phyloP scores from a whole-genome alignment of 2,888 invertebrate species.

The Machimus rusticus region DNA sequence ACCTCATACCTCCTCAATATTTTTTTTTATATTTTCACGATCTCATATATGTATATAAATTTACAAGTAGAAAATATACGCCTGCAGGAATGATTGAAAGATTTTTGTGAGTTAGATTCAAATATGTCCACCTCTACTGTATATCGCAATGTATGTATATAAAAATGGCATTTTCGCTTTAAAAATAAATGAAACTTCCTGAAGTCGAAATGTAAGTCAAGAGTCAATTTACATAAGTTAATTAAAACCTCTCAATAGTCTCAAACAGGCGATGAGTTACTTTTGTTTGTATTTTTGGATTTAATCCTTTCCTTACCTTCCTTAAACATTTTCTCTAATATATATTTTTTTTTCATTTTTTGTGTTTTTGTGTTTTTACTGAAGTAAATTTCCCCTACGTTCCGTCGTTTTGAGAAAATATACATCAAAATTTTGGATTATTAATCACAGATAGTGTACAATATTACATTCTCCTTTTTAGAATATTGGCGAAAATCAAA shows the following conservation, averaged over 20 bases:
- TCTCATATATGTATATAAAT: conserved; percentile 45
- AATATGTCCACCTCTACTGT: conserved; percentile 5
- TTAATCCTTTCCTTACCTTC: conserved; percentile 44
- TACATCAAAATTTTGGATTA: conserved; percentile 65
- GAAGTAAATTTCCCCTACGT: conserved; percentile 48
- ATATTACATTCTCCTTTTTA: conserved; percentile 52
- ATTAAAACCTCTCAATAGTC: conserved; percentile 50
- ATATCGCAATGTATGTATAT: conserved; percentile 43
- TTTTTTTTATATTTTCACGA: conserved; percentile 26
- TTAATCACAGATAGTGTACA: conserved; percentile 65
- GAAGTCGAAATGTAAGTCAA: conserved; percentile 52
- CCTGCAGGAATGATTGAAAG: conserved; percentile 51
- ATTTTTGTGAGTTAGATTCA: conserved; percentile 42
- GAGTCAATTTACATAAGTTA: conserved; percentile 17
- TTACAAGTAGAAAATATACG: conserved; percentile 52
- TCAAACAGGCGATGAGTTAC: conserved; percentile 50
- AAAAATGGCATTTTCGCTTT: conserved; percentile 53
- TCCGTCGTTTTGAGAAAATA: conserved; percentile 60
- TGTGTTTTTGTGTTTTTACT: conserved; percentile 51
- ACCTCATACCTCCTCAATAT: conserved; percentile 44
- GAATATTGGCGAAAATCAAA: conserved; percentile 41
- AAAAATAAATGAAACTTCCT: conserved; percentile 56
- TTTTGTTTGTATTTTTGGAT: conserved; percentile 41
- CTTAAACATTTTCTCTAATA: conserved; percentile 48
- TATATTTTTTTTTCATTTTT: conserved; percentile 46